phyloP scores from a whole-genome alignment of 1,140 invertebrate genomes.

The Monomorium pharaonis region DNA sequence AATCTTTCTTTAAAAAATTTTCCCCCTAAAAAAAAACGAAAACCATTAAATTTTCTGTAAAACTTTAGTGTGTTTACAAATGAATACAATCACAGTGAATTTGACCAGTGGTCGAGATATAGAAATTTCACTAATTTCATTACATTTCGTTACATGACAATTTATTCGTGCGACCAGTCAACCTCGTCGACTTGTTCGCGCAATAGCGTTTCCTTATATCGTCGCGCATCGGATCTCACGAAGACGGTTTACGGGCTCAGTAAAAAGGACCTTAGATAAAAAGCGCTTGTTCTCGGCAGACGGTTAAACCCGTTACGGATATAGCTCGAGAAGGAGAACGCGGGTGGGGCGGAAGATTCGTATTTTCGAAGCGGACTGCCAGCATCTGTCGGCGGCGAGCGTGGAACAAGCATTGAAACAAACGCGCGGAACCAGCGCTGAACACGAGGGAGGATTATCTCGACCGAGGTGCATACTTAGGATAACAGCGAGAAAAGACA shows the following conservation, averaged over 20 bases:
- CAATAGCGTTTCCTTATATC: conserved; percentile 28
- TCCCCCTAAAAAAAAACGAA: background rate
- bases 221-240: conserved; percentile 30
- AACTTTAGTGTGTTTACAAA: background rate
- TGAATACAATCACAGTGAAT: background rate
- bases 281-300: conserved; percentile 66
- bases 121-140: conserved; percentile 19
- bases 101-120: background rate
- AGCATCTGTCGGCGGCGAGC: conserved; percentile 65
- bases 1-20: background rate
- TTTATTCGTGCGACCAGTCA: background rate
- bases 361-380: conserved; percentile 73
- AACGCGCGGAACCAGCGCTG: conserved; percentile 19
- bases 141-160: background rate
- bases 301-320: conserved; percentile 73
- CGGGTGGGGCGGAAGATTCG: conserved; percentile 60
- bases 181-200: background rate
- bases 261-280: conserved; percentile 67
- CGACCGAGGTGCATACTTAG: conserved; percentile 33
- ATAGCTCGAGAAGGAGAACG: conserved; percentile 67
- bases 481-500: conserved; percentile 31
- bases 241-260: conserved; percentile 30
- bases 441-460: conserved; percentile 42
- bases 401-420: conserved; percentile 31
- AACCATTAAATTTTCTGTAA: too few relatives aligned